These are phyloP conservation scores for Drosophila cyrtoloma DNA, from an alignment of 2,888 invertebrate species.

Conservation along the genomic window DNA sequence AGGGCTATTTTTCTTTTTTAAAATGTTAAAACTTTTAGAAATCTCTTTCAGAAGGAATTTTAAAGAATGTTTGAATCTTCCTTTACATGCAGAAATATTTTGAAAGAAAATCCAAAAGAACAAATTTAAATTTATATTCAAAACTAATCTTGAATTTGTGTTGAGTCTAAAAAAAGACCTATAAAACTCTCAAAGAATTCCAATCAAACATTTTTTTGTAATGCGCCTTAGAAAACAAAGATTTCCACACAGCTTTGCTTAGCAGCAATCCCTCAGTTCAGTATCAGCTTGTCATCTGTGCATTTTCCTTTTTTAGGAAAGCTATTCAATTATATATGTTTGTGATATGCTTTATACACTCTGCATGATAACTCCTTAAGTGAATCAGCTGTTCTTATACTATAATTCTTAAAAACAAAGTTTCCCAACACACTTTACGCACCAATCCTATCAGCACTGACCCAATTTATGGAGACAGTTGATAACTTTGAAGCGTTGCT, in stretches of 20 bases:
- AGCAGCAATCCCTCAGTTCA: not conserved
- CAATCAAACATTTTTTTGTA: not conserved
- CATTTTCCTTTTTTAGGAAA: not conserved
- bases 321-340: not conserved
- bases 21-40: not conserved
- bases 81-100: not conserved
- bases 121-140: not conserved
- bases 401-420: not conserved
- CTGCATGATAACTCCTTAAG: constrained; percentile 17
- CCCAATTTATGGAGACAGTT: constrained; percentile 30
- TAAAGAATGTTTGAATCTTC: not conserved
- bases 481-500: constrained; percentile 4
- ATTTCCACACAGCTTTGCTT: not conserved
- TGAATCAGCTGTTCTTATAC: constrained; percentile 23
- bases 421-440: constrained; percentile 1
- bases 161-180: not conserved
- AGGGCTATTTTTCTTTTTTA: not conserved
- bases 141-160: not conserved
- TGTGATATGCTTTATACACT: constrained; percentile 1
- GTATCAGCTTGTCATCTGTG: not conserved
- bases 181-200: not conserved
- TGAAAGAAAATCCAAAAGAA: not conserved
- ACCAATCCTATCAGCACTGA: constrained; percentile 31
- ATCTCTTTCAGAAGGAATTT: not conserved
- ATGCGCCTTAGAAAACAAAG: not conserved